Evolutionary conservation across 1,140 invertebrate genomes (phyloP).

Genomic region (Eufriesea mexicana): DNA sequence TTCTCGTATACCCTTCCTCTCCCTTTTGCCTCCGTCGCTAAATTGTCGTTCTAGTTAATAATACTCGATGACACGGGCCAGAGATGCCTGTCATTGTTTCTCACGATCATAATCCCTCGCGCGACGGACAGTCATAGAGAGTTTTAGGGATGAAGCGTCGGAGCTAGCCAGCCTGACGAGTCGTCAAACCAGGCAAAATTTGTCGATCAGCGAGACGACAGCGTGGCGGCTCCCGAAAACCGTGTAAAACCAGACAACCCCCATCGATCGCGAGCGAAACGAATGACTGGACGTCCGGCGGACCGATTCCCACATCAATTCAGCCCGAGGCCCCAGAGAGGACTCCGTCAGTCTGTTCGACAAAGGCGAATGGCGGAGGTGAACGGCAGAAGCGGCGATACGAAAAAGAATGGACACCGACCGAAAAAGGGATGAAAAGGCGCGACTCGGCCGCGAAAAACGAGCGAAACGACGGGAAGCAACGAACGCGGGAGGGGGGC

Average conservation of each 20-base stretch:
- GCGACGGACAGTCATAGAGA: too few relatives aligned
- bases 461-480: not conserved
- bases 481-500: not conserved
- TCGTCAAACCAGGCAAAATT: constrained; percentile 21
- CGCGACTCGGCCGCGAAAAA: constrained; percentile 18
- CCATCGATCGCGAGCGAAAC: constrained; percentile 38
- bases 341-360: constrained; percentile 36
- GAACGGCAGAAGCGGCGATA: constrained; percentile 30
- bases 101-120: too few relatives aligned
- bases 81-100: too few relatives aligned
- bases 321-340: not conserved
- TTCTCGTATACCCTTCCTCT: too few relatives aligned
- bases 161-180: too few relatives aligned
- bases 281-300: not conserved
- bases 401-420: constrained; percentile 36
- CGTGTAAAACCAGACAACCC: constrained; percentile 45
- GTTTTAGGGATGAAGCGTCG: too few relatives aligned
- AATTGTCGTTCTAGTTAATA: too few relatives aligned
- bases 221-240: constrained; percentile 19
- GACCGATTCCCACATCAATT: constrained; percentile 60
- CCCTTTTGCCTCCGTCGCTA: too few relatives aligned
- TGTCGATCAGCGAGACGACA: not conserved
- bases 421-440: constrained; percentile 52
- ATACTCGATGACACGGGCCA: too few relatives aligned
- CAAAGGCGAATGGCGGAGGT: constrained; percentile 3